Base-by-base conservation (phyloP, 2,888 invertebrate species). In the Dolomedes plantarius region DNA sequence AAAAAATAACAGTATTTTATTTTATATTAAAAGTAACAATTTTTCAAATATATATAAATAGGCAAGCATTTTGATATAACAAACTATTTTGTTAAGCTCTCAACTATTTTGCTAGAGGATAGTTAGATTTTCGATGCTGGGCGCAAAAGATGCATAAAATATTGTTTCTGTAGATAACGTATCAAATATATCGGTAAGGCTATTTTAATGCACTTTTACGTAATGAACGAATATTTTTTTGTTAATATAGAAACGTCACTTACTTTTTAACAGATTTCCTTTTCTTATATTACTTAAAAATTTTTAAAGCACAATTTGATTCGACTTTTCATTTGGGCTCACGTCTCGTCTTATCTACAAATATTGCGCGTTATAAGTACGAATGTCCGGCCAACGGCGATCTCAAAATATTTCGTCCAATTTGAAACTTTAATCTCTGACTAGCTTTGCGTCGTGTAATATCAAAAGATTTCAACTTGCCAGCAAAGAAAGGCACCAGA, bases 51-150 rank as follows among this genome's bases (percentile, higher is more conserved):
- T 65, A n/a, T n/a, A 65, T n/a, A 80, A 79, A 73, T 73, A 73
- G 65, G 50, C 46, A 65, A 41, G 27, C n/a, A 64, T 9, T 32
- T 23, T 41, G 1, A 36, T 67, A 67, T n/a, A n/a, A n/a, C 16
- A 46, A 76, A 72, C 65, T 67, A 32, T 67, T 72, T 74, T n/a
- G n/a, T n/a, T 74, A 81, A 81, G 81, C 81, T 81, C 81, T 81
- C 41, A 28, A 64, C 56, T 72, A 65, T 65, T 80, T 11, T 50
- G 19, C 80, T 80, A 73, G 5, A 72, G 31, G n/a, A 27, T 31
- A 72, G 69, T 65, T 36, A 46, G 11, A 11, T 9, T 62, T 81
- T 72, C 67, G 62, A 80, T 72, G 79, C 67, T 72, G 62, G 13
- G 32, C 32, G 50, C 56, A 19, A 62, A 73, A 73, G 80, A 29